Base-by-base conservation (phyloP, 2,888 invertebrate species). In the Hemithea aestivaria region DNA sequence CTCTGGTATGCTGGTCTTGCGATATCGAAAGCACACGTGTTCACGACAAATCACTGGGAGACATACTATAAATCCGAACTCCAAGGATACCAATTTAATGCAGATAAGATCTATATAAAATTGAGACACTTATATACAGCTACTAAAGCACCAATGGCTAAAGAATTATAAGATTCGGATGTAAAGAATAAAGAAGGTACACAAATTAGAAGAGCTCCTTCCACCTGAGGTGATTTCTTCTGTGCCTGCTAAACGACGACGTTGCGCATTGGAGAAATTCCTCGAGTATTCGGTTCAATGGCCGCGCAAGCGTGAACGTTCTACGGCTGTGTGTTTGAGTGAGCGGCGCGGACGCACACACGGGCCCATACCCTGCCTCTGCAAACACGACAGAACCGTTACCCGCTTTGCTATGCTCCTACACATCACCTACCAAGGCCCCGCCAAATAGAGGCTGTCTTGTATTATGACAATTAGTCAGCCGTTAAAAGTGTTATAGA, bases 221-320 rank as follows among this genome's bases (percentile, higher is more conserved):
- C 63, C 60, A 68, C 59, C 67, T 66, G 63, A 62, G 58, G 67
- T 73, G 71, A 73, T 78, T 73, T 76, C 77, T 68, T 75, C 69
- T 73, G 72, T 73, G 70, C 68, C 76, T 71, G 69, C 73, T 68
- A 73, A 68, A 70, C 67, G 66, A 68, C 67, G 70, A 63, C 67
- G 66, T 45, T 48, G 52, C 45, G 55, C 56, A 61, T 70, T 78
- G 77, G 84, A 87, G 87, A 87, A 85, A 87, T 87, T 85, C 85
- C 84, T 84, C 67, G 63, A 72, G 82, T 80, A 76, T 80, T 79
- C 82, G 83, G 85, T 85, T 87, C 85, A 85, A 85, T 73, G 84
- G 81, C 85, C 85, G 83, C 79, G 66, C 72, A 66, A 66, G 73
- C 73, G 75, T 72, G 69, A 72, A 64, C 72, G 66, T 59, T 55